Base-by-base conservation (phyloP, 2,113 vertebrate genomes). In the Coryphaenoides rupestris region DNA sequence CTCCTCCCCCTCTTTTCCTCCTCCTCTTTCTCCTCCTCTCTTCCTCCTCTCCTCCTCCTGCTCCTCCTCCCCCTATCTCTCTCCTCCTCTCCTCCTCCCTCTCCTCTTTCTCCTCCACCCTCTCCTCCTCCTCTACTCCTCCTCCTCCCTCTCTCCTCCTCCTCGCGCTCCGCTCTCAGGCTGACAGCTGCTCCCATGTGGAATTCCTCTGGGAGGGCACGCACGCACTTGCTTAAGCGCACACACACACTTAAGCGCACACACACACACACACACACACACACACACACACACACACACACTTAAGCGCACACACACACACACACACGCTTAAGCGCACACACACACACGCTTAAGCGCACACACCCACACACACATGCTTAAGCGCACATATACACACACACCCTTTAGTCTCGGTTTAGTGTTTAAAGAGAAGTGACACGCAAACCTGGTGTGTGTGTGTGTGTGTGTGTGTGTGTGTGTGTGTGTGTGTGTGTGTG, bases 181-280 rank as follows among this genome's bases (percentile, higher is more conserved):
- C 79, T 84, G 87, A 87, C 87, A 88, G 85, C 86, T 86, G 84
- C 84, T 83, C 49, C 76, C 60, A 82, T 84, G 80, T 73, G 67
- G 73, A 85, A 86, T 86, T 85, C 83, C 87, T 78, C 80, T 58
- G 86, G 82, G 86, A 72, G 81, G 76, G 55, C 61, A 58, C 56
- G 15, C 21, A 26, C 70, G 33, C 60, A 49, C 67, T 40, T 26
- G 47, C 74, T 45, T 58, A 64, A 56, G 21, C 66, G 60, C n/a
- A 45, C 66, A 53, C 65, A 47, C 81, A 52, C 49, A 5, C 62
- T 45, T 58, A 64, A 56, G 21, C 66, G 60, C n/a, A 45, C 66
- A 53, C 65, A 47, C 81, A 52, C 49, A 5, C 62, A n/a, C n/a
- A n/a, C n/a, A n/a, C n/a, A n/a, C n/a, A n/a, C n/a, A n/a, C n/a